A percentile compares a stretch with the other conserved stretches of the same genome.
Conservation (phyloP, 2,113 vertebrate species). For the Prunella fulvescens region DNA sequence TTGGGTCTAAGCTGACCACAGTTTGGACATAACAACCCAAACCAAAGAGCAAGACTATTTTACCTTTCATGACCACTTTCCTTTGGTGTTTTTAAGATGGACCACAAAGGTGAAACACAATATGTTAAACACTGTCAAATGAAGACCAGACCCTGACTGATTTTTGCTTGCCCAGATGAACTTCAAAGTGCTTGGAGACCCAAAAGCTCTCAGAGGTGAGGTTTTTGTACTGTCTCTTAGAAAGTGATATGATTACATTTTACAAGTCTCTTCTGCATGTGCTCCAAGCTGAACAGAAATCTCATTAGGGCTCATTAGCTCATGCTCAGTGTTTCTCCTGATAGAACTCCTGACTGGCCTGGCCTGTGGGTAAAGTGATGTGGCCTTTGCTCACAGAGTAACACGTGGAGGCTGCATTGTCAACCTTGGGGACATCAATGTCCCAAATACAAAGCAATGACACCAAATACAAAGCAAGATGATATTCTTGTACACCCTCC, state of each 20-base stretch:
- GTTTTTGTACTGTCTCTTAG: neutral
- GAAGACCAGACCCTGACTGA: neutral
- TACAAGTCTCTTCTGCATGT: neutral
- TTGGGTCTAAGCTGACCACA: neutral
- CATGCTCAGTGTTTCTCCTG: neutral
- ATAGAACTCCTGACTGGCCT: neutral
- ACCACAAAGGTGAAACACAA: neutral
- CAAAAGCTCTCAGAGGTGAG: neutral
- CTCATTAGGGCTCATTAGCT: neutral
- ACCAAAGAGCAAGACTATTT: neutral
- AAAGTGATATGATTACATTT: neutral
- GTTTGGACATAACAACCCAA: neutral
- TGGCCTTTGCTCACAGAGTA: neutral
- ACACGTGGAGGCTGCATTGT: rapidly evolving
- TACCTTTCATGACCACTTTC: neutral
- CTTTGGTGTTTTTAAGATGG: neutral
- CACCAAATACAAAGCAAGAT: neutral
- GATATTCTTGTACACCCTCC: neutral
- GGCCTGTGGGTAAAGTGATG: neutral
- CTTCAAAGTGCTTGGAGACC: neutral
- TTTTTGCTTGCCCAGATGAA: neutral
- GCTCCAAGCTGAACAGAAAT: neutral
- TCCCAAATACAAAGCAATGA: neutral
- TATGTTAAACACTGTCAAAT: neutral
- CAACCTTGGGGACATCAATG: neutral